Conservation (phyloP, 2,797 vertebrate species). For the Urophycis tenuis region DNA sequence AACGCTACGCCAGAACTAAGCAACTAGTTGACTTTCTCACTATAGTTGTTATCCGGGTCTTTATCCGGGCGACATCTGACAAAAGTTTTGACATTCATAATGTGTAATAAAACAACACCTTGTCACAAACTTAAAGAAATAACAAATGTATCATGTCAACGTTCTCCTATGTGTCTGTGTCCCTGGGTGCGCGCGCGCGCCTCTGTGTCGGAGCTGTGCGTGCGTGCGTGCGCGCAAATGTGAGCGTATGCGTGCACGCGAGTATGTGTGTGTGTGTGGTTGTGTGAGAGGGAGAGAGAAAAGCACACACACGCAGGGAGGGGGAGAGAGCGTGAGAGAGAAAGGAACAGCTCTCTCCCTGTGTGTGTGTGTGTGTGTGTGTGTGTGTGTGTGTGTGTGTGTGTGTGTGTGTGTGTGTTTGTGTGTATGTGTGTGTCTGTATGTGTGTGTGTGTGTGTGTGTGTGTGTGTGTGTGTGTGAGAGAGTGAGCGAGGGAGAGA, state of each 20-base stretch:
- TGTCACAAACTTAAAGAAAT: slow-evolving; percentile 39
- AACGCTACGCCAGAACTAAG: background rate
- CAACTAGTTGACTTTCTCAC: slow-evolving; percentile 4
- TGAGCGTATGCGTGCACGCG: slow-evolving; percentile 43
- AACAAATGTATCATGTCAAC: slow-evolving; percentile 30
- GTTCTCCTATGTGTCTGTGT: slow-evolving; percentile 17
- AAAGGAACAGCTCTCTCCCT: slow-evolving; percentile 46
- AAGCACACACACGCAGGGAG: slow-evolving; percentile 11
- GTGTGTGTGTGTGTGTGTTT: slow-evolving; percentile 20
- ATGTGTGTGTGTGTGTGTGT: slow-evolving; percentile 13
- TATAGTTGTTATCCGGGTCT: slow-evolving; percentile 32
- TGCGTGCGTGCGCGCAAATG: slow-evolving; percentile 19
- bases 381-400: slow-evolving; percentile 13
- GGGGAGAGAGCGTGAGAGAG: slow-evolving; percentile 41
- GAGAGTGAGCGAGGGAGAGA: slow-evolving; percentile 34
- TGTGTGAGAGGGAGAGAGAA: slow-evolving; percentile 35
- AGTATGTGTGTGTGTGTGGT: slow-evolving; percentile 3
- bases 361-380: slow-evolving; percentile 32
- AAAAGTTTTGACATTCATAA: slow-evolving; percentile 4
- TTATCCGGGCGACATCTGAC: background rate
- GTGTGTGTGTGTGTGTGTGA: slow-evolving; percentile 26
- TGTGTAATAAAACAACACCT: slow-evolving; percentile 9
- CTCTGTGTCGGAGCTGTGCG: slow-evolving; percentile 4
- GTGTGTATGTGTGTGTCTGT: slow-evolving; percentile 27
- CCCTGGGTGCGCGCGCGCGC: slow-evolving; percentile 5